Evolutionary conservation across 2,797 vertebrate species (phyloP), one percentile per base, ranked within the genome.

Genomic region (Rhyacichthys aspro): DNA sequence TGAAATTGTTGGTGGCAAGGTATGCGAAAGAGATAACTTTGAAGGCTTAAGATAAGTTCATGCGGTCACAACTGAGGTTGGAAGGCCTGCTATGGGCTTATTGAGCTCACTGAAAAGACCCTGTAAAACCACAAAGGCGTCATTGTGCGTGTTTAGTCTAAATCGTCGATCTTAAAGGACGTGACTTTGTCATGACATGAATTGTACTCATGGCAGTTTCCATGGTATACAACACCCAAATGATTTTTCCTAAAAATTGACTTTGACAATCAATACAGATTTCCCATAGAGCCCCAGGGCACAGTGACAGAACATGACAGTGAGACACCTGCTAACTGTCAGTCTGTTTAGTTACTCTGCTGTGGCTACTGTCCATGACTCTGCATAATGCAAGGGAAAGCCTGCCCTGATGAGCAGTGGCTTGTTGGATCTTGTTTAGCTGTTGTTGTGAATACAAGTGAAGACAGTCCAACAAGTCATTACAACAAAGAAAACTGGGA

Each of bases 241-340:
- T 47, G 50, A 14, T 38, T 63, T 67, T 81, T 74, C 60, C 60
- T 55, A 63, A 67, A 67, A 72, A 81, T 43, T 58, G 68, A 74
- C 67, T 44, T 50, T 11, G 17, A 59, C 52, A 9, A 73, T 90
- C 86, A 73, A 88, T 89, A 66, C 81, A 74, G 65, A 66, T 54
- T 63, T 70, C 55, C 63, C 48, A 59, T 33, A 38, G 54, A 64
- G 65, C 59, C 72, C 36, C 6, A 23, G 32, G 70, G 55, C 67
- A 67, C 19, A 43, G 50, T 42, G 69, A 73, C 41, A 15, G 58
- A 59, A 34, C 19, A 1, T 23, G 53, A 68, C 55, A 70, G 43
- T 47, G 33, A 57, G 16, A 9, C 73, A 72, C 74, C 68, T 74
- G 74, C 74, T 61, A 75, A 50, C 56, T 55, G 6, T 73, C 36